phyloP scores from a whole-genome alignment of 2,888 invertebrate species.

The Chymomyza procnemis region DNA sequence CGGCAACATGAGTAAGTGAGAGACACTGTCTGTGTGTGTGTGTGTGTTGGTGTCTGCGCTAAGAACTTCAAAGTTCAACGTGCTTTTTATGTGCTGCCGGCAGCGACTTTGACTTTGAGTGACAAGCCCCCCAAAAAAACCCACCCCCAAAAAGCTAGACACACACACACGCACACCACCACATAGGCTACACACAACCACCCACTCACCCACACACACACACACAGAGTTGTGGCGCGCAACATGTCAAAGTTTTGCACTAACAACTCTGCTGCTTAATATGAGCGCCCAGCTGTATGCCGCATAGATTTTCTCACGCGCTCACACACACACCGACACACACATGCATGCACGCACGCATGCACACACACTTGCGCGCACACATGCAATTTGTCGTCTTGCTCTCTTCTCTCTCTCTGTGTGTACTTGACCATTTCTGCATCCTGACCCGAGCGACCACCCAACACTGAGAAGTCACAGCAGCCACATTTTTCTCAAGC shows the following conservation, averaged over 20 bases:
- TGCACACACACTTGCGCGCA: conserved; percentile 19
- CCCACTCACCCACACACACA: too few species aligned
- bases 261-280: conserved; percentile 30
- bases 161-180: neutral
- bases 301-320: conserved; percentile 69
- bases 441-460: neutral
- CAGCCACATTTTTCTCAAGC: neutral
- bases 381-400: neutral
- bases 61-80: conserved; percentile 53
- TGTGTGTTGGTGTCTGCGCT: neutral
- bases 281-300: conserved; percentile 70
- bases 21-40: neutral
- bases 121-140: conserved; percentile 3
- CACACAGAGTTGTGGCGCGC: too few species aligned
- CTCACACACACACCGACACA: conserved; percentile 21
- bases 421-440: neutral
- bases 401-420: neutral
- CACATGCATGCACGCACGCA: conserved; percentile 15
- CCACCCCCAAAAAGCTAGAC: conserved; percentile 16
- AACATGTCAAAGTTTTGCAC: conserved; percentile 35
- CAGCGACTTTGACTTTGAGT: conserved; percentile 38
- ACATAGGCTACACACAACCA: neutral
- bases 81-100: conserved; percentile 27
- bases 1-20: neutral
- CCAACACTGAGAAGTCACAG: neutral